Evolutionary conservation across 2,797 vertebrate genomes (phyloP).

Genomic region (Rhodeus uyekii): DNA sequence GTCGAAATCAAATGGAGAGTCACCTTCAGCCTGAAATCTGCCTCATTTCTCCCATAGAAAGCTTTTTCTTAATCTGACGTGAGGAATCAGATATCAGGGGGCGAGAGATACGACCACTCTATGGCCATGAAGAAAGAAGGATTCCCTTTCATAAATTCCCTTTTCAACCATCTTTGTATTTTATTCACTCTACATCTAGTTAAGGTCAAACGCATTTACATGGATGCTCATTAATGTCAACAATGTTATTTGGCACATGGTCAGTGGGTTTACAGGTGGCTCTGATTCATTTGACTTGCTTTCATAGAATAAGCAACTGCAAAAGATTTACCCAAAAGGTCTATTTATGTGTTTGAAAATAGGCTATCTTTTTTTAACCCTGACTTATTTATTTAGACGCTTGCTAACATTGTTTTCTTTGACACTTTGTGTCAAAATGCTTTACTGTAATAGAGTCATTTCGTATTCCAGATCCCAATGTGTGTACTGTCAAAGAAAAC

Average conservation of each 20-base stretch:
- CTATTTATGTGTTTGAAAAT: not conserved
- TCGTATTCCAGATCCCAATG: not conserved
- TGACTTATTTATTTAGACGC: not conserved
- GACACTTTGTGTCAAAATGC: not conserved
- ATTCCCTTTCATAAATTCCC: constrained; percentile 6
- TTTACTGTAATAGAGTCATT: not conserved
- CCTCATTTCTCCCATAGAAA: constrained; percentile 4
- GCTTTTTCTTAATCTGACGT: constrained; percentile 33
- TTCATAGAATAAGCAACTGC: not conserved
- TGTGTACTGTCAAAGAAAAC: not conserved
- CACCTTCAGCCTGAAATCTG: not conserved
- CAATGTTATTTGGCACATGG: not conserved
- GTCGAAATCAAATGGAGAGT: constrained; percentile 6
- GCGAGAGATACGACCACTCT: not conserved
- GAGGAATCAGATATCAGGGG: constrained; percentile 12
- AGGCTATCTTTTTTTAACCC: not conserved
- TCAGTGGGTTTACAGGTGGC: not conserved
- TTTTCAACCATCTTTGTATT: not conserved
- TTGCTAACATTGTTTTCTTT: not conserved
- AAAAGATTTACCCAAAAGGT: not conserved
- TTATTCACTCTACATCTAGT: not conserved
- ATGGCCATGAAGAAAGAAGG: constrained; percentile 18
- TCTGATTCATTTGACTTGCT: not conserved
- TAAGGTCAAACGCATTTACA: not conserved
- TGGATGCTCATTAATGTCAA: not conserved